A percentile compares a stretch with the other conserved stretches of the same genome.
Evolutionary conservation across 2,113 vertebrate species (phyloP).

Genomic region (Gasterosteus nipponicus): DNA sequence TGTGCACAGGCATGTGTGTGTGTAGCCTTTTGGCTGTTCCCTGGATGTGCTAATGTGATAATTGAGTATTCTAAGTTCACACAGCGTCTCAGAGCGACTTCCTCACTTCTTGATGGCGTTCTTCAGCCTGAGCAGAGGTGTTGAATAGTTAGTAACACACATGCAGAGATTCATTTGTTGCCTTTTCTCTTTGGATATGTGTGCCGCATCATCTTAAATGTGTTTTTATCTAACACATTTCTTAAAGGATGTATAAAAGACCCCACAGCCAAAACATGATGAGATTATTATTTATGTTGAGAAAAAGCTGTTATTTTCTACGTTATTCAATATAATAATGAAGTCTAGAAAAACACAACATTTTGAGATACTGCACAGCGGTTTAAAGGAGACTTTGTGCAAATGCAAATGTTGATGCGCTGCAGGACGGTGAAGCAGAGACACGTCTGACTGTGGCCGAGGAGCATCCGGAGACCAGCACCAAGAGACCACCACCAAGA

Average conservation of each 20-base stretch:
- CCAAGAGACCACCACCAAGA: no score
- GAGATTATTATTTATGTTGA: background rate
- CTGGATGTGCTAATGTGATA: conserved; percentile 80
- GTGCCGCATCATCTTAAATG: conserved; percentile 12
- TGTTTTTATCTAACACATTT: background rate
- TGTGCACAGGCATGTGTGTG: conserved; percentile 40
- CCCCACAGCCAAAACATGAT: background rate
- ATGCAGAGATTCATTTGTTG: conserved; percentile 36
- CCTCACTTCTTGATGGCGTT: conserved; percentile 52
- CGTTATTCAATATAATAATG: background rate
- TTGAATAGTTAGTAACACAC: conserved; percentile 50
- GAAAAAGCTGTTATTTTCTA: background rate
- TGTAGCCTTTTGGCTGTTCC: conserved; percentile 63
- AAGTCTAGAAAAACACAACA: background rate
- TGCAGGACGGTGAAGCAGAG: conserved; percentile 39
- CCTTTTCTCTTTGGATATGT: conserved; percentile 5
- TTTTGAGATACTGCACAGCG: background rate
- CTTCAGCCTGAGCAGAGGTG: conserved; percentile 35
- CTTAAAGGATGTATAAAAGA: conserved; percentile 15
- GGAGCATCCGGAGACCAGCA: conserved; percentile 2
- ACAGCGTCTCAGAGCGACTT: conserved; percentile 65
- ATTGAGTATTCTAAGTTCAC: conserved; percentile 73
- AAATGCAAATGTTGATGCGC: background rate
- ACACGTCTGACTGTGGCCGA: conserved; percentile 30
- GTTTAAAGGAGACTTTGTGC: conserved; percentile 2